These are phyloP conservation scores for Eulemur coronatus DNA, from an alignment of 2,797 vertebrate genomes.

Conservation along the genomic window DNA sequence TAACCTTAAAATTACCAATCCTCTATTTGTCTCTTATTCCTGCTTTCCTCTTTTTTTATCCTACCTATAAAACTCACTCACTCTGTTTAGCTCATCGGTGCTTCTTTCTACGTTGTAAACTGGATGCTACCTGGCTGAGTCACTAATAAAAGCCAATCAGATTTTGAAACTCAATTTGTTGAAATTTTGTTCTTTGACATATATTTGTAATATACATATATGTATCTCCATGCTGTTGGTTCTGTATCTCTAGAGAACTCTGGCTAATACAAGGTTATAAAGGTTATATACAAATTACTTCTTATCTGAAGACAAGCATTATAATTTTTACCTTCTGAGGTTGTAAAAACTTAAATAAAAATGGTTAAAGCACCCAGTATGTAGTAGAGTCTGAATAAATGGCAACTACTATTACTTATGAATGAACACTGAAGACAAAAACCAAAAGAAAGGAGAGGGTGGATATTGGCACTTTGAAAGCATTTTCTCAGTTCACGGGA, in stretches of 20 bases:
- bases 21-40: background rate
- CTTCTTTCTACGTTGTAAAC: background rate
- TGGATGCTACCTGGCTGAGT: background rate
- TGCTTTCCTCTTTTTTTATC: background rate
- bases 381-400: constrained; percentile 2
- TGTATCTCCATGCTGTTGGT: background rate
- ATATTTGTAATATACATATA: background rate
- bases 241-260: background rate
- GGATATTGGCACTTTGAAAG: background rate
- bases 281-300: background rate
- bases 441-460: background rate
- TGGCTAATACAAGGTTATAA: background rate
- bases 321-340: constrained; percentile 10
- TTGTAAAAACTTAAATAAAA: constrained; percentile 44
- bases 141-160: background rate
- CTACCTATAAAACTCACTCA: background rate
- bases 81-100: background rate
- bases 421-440: constrained; percentile 3
- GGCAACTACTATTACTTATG: background rate
- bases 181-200: background rate
- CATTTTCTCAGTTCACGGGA: constrained; percentile 4
- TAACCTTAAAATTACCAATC: background rate
- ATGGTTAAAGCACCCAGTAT: background rate
- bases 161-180: background rate
- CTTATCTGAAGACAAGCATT: background rate